phyloP scores from a whole-genome alignment of 37 sponge, comb jelly and placozoan genomes.

The Aphrocallistes beatrix region DNA sequence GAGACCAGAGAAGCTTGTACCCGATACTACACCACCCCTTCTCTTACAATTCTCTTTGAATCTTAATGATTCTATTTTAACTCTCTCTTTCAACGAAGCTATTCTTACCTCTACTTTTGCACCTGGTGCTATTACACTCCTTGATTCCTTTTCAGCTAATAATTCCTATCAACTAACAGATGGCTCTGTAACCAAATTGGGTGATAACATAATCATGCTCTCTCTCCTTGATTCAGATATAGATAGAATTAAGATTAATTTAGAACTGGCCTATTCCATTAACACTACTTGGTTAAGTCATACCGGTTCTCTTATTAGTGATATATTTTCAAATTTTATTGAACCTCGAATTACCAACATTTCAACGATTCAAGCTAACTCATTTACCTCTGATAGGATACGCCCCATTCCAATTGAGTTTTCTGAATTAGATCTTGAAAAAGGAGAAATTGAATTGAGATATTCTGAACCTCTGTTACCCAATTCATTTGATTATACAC shows the following conservation, averaged over 20 bases:
- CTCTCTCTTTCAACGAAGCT: constrained; percentile 56
- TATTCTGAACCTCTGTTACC: constrained; percentile 1
- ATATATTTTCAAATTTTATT: background rate
- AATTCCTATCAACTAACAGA: background rate
- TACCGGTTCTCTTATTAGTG: background rate
- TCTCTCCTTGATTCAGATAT: background rate
- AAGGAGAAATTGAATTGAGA: background rate
- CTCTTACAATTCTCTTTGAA: constrained; percentile 42
- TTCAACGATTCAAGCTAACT: constrained; percentile 26
- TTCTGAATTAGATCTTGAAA: constrained; percentile 6
- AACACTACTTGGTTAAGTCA: constrained; percentile 53
- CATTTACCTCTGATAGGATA: constrained; percentile 55
- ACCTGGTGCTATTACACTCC: constrained; percentile 44
- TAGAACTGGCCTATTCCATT: constrained; percentile 26
- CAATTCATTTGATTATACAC: background rate
- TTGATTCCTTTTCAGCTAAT: background rate
- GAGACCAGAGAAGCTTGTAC: constrained; percentile 15
- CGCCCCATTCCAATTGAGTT: constrained; percentile 31
- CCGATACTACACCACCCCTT: constrained; percentile 43
- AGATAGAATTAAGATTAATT: background rate
- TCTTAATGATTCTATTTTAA: constrained; percentile 34
- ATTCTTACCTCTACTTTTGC: constrained; percentile 39
- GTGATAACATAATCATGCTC: background rate
- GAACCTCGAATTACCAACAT: background rate
- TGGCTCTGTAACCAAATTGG: background rate